Percentiles rank a stretch among this genome's conserved stretches.
These are phyloP conservation scores for Campopleginae sp. DNA, from an alignment of 2,888 invertebrate species.

Conservation along the genomic window DNA sequence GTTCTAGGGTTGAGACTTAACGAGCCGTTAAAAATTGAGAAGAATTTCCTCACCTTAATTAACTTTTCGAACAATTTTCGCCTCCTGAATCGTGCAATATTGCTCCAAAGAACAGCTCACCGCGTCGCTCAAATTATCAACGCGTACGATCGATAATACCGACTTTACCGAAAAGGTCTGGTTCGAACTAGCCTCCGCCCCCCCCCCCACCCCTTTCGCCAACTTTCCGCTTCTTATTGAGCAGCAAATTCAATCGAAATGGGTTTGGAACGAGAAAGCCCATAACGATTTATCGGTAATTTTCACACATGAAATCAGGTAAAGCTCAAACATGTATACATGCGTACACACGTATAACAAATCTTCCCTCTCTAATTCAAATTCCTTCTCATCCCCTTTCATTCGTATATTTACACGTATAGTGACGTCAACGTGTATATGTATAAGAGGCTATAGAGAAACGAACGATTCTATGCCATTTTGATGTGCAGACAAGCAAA, in stretches of 20 bases:
- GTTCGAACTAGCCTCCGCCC: background rate
- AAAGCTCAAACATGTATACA: conserved; percentile 23
- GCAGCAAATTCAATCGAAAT: conserved; percentile 58
- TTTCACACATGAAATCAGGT: conserved; percentile 54
- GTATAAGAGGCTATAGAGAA: background rate
- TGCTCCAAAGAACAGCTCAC: background rate
- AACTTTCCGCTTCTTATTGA: background rate
- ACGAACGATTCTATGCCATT: background rate
- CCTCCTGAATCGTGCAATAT: background rate
- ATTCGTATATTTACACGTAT: background rate
- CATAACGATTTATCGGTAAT: conserved; percentile 66
- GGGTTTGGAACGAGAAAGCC: conserved; percentile 44
- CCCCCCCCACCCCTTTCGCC: background rate
- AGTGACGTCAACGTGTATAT: background rate
- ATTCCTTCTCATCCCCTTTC: conserved; percentile 19
- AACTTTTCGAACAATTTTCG: background rate
- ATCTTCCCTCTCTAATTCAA: conserved; percentile 41
- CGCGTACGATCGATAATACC: conserved; percentile 51
- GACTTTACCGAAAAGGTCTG: conserved; percentile 26
- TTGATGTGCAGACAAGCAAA: background rate
- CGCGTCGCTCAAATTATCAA: conserved; percentile 61
- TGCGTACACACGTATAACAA: background rate
- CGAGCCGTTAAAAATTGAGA: background rate
- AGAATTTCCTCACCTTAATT: background rate
- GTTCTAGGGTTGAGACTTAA: background rate